Base-by-base conservation (phyloP, 1,140 invertebrate genomes). In the Homarus americanus region DNA sequence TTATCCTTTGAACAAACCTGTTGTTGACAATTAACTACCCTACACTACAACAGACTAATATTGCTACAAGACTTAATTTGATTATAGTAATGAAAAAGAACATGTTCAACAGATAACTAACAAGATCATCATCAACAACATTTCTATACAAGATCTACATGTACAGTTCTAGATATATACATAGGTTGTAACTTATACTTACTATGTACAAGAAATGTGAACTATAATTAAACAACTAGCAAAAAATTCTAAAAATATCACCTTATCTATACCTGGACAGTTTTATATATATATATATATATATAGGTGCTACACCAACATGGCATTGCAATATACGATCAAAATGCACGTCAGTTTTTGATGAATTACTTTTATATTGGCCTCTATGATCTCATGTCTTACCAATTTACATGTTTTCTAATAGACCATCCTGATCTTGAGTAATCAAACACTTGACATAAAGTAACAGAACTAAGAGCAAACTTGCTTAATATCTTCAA, bases 261-360 rank as follows among this genome's bases (percentile, higher is more conserved):
- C 63, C 63, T 69, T 69, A 69, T 69, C 63, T 69, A 69, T 69
- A 69, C n/a, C n/a, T 69, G 63, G 63, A 69, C 63, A 69, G 63
- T 32, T 69, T 69, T 69, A 58, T 58, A 15, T n/a, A n/a, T n/a
- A n/a, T n/a, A n/a, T n/a, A n/a, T n/a, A n/a, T n/a, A n/a, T n/a
- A n/a, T 69, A 24, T 69, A 69, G 63, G 63, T 69, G 63, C 32
- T 69, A 9, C 32, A 32, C 24, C 7, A 69, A 69, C 24, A 69
- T 69, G n/a, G 28, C 12, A 69, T 32, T 69, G 32, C n/a, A 4
- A 32, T 69, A 32, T 32, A 69, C 32, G 63, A 32, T 9, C 17
- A 69, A 49, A 5, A 49, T 49, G 5, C 5, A 49, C 12, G 44
- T 15, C 44, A 49, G 44, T 49, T 24, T 4, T 69, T 32, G 24